Percentiles rank a stretch among this genome's conserved stretches.
Conservation (phyloP, 2,888 invertebrate genomes). For the Agrenia bidenticulata region DNA sequence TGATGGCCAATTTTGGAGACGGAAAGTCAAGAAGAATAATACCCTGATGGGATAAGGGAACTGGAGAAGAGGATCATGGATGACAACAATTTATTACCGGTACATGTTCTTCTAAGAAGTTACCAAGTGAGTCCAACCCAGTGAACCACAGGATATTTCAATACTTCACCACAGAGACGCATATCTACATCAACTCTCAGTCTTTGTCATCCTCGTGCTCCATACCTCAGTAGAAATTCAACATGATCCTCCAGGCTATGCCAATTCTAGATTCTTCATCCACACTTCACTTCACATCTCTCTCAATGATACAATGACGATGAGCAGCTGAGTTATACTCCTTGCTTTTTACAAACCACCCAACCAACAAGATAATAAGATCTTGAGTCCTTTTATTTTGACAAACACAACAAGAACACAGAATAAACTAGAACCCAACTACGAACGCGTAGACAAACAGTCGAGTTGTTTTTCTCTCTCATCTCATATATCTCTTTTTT, state of each 20-base stretch:
- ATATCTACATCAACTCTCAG: not conserved
- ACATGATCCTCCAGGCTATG: not conserved
- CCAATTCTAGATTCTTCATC: not conserved
- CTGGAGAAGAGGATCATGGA: conserved; percentile 19
- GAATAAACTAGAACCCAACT: not conserved
- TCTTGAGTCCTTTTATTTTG: conserved; percentile 6
- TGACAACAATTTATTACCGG: conserved; percentile 24
- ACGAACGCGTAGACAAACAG: not conserved
- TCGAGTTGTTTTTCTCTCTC: not conserved
- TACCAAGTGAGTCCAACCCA: conserved; percentile 13
- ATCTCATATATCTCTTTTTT: not conserved
- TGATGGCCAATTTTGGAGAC: conserved; percentile 22
- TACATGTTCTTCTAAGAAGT: conserved; percentile 20
- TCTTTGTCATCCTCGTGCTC: not conserved
- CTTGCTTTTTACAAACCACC: too few species aligned
- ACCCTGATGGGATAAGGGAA: conserved; percentile 2
- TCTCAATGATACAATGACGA: conserved; percentile 6
- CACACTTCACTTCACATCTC: conserved; percentile 3
- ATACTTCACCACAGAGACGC: conserved; percentile 5
- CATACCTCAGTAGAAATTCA: conserved; percentile 6
- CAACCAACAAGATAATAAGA: conserved; percentile 2
- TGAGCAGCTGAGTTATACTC: not conserved
- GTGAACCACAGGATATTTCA: conserved; percentile 15
- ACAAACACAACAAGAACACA: not conserved
- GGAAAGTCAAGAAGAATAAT: conserved; percentile 24